Percentiles rank a stretch among this genome's conserved stretches.
Conservation (phyloP, 2,888 invertebrate genomes). For the Eurois occulta region DNA sequence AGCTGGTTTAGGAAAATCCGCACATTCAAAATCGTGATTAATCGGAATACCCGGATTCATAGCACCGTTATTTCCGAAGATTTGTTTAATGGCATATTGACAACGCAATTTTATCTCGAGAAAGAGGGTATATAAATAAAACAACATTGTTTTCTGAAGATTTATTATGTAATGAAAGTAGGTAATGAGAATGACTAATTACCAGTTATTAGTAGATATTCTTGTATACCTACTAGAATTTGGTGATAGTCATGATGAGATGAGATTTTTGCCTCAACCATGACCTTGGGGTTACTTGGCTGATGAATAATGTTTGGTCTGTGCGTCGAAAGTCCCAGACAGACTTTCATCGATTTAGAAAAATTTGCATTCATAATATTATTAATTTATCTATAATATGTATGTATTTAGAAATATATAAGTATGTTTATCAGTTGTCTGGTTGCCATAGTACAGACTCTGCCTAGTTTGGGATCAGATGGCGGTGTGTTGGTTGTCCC, state of each 20-base stretch:
- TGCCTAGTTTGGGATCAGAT: no score
- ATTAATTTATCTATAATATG: no score
- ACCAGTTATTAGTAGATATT: background rate
- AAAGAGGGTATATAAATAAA: conserved; percentile 35
- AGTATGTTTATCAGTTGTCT: no score
- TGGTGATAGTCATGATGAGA: background rate
- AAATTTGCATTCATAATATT: background rate
- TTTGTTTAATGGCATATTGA: conserved; percentile 25
- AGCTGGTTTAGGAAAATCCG: conserved; percentile 1
- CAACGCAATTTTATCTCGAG: conserved; percentile 12
- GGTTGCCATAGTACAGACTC: no score
- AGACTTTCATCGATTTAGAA: background rate
- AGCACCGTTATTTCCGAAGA: conserved; percentile 3
- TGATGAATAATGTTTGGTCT: background rate
- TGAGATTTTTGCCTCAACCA: background rate
- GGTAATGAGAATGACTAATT: background rate
- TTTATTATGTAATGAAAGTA: conserved; percentile 13
- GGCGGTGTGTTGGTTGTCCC: no score
- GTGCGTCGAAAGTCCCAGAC: background rate
- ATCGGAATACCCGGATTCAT: conserved; percentile 19
- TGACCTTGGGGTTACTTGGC: background rate
- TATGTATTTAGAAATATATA: no score
- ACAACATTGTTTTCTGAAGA: conserved; percentile 10
- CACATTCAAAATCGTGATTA: conserved; percentile 29
- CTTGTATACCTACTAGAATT: background rate